These are phyloP conservation scores for Drosophila fuyamai DNA, from an alignment of 1,140 invertebrate genomes.

Conservation along the genomic window DNA sequence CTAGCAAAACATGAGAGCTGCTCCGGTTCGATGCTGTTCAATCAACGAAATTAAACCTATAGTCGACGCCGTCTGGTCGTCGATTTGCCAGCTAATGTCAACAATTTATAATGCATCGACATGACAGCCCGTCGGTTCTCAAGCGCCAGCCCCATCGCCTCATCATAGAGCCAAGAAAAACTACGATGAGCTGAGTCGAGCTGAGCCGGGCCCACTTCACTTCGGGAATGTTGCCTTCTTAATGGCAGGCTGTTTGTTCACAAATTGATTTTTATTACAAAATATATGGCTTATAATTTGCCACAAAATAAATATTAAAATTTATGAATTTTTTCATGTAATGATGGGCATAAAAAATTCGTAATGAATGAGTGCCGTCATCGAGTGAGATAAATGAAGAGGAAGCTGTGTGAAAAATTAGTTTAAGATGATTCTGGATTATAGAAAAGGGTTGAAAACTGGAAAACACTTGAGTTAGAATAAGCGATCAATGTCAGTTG, in stretches of 20 bases:
- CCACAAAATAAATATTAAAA: slow-evolving; percentile 43
- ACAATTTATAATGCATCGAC: slow-evolving; percentile 72
- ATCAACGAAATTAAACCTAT: slow-evolving; percentile 60
- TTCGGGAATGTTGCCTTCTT: slow-evolving; percentile 18
- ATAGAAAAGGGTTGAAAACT: neutral
- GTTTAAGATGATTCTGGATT: neutral
- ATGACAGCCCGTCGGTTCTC: slow-evolving; percentile 29
- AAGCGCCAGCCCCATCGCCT: slow-evolving; percentile 42
- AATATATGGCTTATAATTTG: slow-evolving; percentile 49
- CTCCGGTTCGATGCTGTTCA: slow-evolving; percentile 20
- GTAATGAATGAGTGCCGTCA: slow-evolving; percentile 27
- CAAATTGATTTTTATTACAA: slow-evolving; percentile 72
- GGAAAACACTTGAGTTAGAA: neutral
- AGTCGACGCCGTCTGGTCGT: slow-evolving; percentile 44
- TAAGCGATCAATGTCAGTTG: neutral
- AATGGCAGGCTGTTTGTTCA: slow-evolving; percentile 58
- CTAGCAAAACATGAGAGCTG: slow-evolving; percentile 1
- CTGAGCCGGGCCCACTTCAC: slow-evolving; percentile 13
- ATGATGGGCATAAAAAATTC: slow-evolving; percentile 24
- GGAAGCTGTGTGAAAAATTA: neutral
- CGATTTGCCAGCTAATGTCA: slow-evolving; percentile 66
- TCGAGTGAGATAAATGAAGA: slow-evolving; percentile 29
- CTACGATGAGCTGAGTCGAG: slow-evolving; percentile 12
- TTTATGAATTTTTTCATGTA: slow-evolving; percentile 17
- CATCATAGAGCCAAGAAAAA: slow-evolving; percentile 17